phyloP scores from a whole-genome alignment of 1,140 invertebrate genomes.

The Ruditapes philippinarum region DNA sequence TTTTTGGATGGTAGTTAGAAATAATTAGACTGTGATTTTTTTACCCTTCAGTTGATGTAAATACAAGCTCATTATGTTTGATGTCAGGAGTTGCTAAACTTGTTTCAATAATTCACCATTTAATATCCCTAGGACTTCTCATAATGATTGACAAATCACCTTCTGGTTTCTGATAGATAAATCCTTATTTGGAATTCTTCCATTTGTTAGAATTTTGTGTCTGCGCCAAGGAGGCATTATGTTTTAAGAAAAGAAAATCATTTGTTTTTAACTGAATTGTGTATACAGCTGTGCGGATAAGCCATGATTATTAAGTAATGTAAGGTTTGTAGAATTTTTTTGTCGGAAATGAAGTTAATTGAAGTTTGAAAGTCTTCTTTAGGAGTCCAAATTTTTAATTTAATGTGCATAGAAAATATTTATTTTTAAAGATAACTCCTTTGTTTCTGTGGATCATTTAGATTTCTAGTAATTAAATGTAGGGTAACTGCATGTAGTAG shows the following conservation, averaged over 20 bases:
- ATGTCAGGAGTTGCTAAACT: neutral
- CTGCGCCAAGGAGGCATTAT: neutral
- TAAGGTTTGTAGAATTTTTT: neutral
- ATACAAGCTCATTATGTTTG: neutral
- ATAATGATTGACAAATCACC: neutral
- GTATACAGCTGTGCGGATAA: conserved; percentile 23
- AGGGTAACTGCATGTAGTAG: too few relatives aligned
- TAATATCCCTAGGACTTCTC: neutral
- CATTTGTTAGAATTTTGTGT: neutral
- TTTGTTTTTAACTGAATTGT: neutral
- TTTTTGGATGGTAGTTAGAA: neutral
- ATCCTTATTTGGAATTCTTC: conserved; percentile 39
- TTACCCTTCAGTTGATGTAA: neutral
- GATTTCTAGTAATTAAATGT: too few relatives aligned
- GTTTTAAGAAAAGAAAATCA: neutral
- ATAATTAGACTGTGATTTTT: neutral
- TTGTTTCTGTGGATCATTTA: too few relatives aligned
- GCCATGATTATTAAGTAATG: neutral
- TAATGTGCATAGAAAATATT: too few relatives aligned
- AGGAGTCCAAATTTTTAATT: too few relatives aligned
- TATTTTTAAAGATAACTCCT: too few relatives aligned
- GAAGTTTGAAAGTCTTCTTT: neutral
- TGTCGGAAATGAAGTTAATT: neutral
- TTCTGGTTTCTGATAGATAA: neutral
- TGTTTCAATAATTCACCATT: neutral